Conservation (phyloP, 2,797 vertebrate genomes). For the Pangasius krempfi region DNA sequence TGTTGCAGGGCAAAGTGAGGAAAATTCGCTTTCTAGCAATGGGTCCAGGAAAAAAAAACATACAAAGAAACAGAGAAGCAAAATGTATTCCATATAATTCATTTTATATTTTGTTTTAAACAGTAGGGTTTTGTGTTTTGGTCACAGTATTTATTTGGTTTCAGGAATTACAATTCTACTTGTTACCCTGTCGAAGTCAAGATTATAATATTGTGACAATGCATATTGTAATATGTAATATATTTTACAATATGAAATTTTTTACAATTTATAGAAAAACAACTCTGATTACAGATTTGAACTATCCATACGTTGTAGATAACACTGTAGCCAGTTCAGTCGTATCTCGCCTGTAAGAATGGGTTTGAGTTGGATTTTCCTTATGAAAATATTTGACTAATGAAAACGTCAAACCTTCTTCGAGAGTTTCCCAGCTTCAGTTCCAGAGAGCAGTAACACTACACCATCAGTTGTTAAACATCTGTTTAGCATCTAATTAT, state of each 20-base stretch:
- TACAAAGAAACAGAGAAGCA: background rate
- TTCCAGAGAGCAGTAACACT: background rate
- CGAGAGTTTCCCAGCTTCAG: background rate
- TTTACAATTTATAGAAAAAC: background rate
- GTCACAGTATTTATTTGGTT: background rate
- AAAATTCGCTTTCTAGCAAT: background rate
- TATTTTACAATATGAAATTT: background rate
- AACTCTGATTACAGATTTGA: background rate
- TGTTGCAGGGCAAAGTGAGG: background rate
- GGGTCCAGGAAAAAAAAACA: background rate
- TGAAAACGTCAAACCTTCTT: background rate
- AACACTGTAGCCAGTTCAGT: background rate
- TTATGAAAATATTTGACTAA: background rate
- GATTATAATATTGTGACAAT: background rate
- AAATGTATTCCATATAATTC: background rate
- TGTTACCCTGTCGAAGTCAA: background rate
- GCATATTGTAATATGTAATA: background rate
- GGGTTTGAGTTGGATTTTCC: background rate
- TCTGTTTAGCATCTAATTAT: constrained; percentile 6
- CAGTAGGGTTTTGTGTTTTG: background rate
- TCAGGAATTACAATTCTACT: background rate
- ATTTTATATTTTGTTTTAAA: background rate
- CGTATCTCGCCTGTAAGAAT: background rate
- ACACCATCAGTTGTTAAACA: constrained; percentile 9
- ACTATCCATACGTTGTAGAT: background rate